Percentiles rank a stretch among this genome's conserved stretches.
These are phyloP conservation scores for Drosophila niveifrons DNA, from an alignment of 2,888 invertebrate species.

Conservation along the genomic window DNA sequence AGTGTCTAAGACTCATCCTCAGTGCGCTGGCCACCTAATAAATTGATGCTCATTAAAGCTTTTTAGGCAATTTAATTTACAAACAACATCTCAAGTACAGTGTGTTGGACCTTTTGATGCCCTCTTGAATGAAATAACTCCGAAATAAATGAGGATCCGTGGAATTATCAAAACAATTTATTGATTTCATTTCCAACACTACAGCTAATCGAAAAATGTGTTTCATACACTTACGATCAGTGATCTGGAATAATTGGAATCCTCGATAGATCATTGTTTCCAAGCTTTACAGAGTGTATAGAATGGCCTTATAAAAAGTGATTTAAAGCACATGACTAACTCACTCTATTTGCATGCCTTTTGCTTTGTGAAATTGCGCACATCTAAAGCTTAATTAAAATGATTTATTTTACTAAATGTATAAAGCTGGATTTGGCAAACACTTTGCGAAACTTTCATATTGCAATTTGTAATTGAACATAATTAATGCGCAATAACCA, in stretches of 20 bases:
- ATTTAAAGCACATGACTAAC: conserved; percentile 8
- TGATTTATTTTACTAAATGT: conserved; percentile 43
- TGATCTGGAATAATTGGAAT: too few relatives aligned
- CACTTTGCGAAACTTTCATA: conserved; percentile 60
- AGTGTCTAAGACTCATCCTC: conserved; percentile 12
- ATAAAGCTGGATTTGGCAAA: conserved; percentile 30
- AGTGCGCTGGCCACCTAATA: conserved; percentile 53
- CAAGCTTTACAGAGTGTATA: background rate
- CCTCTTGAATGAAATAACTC: background rate
- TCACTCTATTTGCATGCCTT: background rate
- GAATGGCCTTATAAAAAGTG: conserved; percentile 16
- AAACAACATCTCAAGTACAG: background rate
- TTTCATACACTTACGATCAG: too few relatives aligned
- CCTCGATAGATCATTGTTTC: background rate
- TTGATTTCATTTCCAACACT: background rate
- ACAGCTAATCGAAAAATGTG: too few relatives aligned
- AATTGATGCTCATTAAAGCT: conserved; percentile 71
- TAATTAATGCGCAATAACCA: conserved; percentile 73
- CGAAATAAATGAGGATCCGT: background rate
- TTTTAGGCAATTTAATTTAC: conserved; percentile 67
- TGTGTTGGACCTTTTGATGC: background rate
- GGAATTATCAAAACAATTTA: background rate
- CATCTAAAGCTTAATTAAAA: conserved; percentile 47
- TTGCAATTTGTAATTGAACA: conserved; percentile 69
- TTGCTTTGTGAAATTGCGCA: conserved; percentile 17